phyloP scores from a whole-genome alignment of 2,113 vertebrate genomes.

The Diadophis punctatus region DNA sequence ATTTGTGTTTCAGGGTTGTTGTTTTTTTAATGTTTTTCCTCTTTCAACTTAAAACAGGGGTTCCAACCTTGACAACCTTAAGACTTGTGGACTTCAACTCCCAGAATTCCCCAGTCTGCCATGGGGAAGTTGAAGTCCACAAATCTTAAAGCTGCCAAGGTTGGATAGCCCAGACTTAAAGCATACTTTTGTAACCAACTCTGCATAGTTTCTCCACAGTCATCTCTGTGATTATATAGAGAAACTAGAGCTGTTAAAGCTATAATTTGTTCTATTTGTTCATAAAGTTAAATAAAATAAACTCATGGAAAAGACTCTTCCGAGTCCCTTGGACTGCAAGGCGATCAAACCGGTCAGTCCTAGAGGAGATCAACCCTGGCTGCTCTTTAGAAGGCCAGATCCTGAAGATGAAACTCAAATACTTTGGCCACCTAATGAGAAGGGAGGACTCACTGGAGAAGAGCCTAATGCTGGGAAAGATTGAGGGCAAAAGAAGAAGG shows the following conservation, averaged over 20 bases:
- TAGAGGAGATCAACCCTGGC: too few species aligned
- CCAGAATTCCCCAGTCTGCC: neutral
- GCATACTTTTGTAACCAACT: neutral
- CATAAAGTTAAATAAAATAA: neutral
- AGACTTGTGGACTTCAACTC: too few species aligned
- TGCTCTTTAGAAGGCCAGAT: too few species aligned
- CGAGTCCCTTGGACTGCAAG: too few species aligned
- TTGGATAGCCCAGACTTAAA: neutral
- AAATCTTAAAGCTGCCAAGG: neutral
- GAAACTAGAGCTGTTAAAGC: neutral
- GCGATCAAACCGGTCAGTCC: too few species aligned
- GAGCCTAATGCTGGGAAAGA: too few species aligned
- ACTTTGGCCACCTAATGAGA: too few species aligned
- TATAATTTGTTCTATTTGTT: neutral
- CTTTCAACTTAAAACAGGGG: neutral
- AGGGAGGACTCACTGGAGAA: too few species aligned
- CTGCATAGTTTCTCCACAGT: neutral
- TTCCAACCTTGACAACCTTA: too few species aligned
- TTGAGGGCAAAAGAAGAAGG: too few species aligned
- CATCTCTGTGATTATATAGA: neutral
- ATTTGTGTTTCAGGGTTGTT: neutral
- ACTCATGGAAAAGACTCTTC: too few species aligned
- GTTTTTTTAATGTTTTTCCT: neutral
- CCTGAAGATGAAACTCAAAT: too few species aligned
- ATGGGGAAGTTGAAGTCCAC: neutral